Evolutionary conservation across 1,140 invertebrate species (phyloP).

Genomic region (Elymnias hypermnestra): DNA sequence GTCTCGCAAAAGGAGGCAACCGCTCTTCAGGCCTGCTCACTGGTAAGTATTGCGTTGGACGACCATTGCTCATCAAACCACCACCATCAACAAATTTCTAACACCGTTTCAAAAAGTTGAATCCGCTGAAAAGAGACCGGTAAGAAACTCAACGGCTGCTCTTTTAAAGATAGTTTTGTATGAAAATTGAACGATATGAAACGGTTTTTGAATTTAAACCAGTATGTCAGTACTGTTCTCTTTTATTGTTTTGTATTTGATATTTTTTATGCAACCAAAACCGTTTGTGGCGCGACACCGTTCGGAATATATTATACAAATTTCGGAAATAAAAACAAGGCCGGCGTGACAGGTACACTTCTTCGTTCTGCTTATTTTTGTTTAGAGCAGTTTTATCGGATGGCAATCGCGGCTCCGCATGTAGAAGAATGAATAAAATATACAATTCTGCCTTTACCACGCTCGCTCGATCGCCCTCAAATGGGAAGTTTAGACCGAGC

Average conservation of each 20-base stretch:
- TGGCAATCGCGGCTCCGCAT: conserved; percentile 52
- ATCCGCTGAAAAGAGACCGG: no score
- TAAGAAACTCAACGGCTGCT: no score
- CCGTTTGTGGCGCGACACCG: conserved; percentile 51
- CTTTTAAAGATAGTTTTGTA: no score
- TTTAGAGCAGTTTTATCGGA: conserved; percentile 57
- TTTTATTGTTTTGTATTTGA: conserved; percentile 13
- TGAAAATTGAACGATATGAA: not conserved
- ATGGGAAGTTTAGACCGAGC: conserved; percentile 51
- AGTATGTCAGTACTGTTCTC: not conserved
- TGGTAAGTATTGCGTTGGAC: no score
- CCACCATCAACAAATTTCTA: no score
- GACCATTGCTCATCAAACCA: no score
- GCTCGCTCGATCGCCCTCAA: conserved; percentile 39
- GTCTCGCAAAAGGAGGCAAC: no score
- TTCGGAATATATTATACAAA: conserved; percentile 74
- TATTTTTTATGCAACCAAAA: conserved; percentile 33
- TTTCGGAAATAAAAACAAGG: conserved; percentile 72
- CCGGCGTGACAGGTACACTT: conserved; percentile 69
- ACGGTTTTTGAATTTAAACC: not conserved
- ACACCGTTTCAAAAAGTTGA: no score
- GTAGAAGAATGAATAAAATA: conserved; percentile 67
- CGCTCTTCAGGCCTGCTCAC: no score
- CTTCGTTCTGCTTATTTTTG: conserved; percentile 66
- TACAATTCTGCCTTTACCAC: conserved; percentile 48